Evolutionary conservation across 2,797 vertebrate genomes (phyloP).

Genomic region (Myotis findleyi): DNA sequence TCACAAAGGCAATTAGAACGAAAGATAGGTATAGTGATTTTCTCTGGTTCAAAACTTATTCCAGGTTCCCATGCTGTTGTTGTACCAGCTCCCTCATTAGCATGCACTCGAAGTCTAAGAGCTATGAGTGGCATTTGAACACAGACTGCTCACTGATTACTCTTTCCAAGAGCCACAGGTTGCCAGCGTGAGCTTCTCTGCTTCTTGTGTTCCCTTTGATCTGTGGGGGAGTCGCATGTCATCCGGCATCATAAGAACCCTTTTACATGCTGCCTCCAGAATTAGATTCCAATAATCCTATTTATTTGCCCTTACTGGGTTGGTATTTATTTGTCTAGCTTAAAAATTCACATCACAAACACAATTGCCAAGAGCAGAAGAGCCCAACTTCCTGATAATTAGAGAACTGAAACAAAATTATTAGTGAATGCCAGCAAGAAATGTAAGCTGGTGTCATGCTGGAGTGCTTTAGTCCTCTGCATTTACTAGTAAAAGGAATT

Average conservation of each 20-base stretch:
- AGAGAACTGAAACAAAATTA: neutral
- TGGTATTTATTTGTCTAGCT: neutral
- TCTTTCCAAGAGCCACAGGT: neutral
- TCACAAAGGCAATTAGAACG: neutral
- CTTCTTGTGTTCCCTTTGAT: neutral
- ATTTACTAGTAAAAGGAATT: neutral
- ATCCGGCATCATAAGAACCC: neutral
- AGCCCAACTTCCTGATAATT: neutral
- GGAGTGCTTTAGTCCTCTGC: neutral
- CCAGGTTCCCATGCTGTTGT: neutral
- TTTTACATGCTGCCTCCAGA: neutral
- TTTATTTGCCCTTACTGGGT: neutral
- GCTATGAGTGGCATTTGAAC: neutral
- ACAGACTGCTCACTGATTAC: neutral
- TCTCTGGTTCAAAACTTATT: neutral
- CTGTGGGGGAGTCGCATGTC: neutral
- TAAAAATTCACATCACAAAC: neutral
- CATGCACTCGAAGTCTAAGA: fast-evolving
- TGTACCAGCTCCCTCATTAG: neutral
- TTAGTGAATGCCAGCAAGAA: neutral
- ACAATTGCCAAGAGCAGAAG: neutral
- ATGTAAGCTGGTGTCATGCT: neutral
- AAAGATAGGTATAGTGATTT: neutral
- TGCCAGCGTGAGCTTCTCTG: neutral
- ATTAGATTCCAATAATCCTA: neutral